Evolutionary conservation across 92 coral and sea anemone species (phyloP), one percentile per base, ranked within the genome.

Genomic region (Zoanthus sociatus): DNA sequence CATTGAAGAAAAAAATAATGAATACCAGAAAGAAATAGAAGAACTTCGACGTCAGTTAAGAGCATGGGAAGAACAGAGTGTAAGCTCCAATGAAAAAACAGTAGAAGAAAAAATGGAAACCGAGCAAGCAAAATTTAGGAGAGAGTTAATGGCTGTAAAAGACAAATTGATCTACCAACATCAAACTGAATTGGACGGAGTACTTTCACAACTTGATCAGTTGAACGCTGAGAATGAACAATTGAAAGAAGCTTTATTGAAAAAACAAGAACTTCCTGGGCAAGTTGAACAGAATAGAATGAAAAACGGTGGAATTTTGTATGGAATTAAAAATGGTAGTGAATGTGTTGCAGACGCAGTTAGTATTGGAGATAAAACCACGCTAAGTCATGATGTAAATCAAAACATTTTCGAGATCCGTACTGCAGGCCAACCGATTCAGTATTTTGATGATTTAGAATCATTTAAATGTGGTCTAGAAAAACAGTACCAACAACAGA

Each of bases 81-180:
- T 30, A 17, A 4, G 14, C 9, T 61, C 14, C 18, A 30, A 42
- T 53, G 79, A 64, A 53, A 63, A 72, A 42, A 73, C 61, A 15
- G 64, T 90, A 53, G 92, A 94, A 69, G 90, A 83, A 71, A 91
- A 89, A 30, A 30, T 94, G 54, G 92, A 95, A 71, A 88, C 87
- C 53, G 93, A 92, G 74, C 88, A 94, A 76, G 77, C 93, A n/a
- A 92, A 95, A 68, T 93, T 93, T 78, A 91, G 98, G 20, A 88
- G 91, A 60, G 97, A 94, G 77, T 81, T 92, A 44, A 79, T 95
- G 91, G 90, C 95, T 33, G 94, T 92, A n/a, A 92, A 94, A 78
- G 95, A 95, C 78, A 84, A 88, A 78, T 78, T 92, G 68, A 89
- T 68, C 46, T 91, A 92, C 67, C 94, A 95, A 72, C 96, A 94